These are phyloP conservation scores for Rafetus swinhoei DNA, from an alignment of 2,113 vertebrate species.

Conservation along the genomic window DNA sequence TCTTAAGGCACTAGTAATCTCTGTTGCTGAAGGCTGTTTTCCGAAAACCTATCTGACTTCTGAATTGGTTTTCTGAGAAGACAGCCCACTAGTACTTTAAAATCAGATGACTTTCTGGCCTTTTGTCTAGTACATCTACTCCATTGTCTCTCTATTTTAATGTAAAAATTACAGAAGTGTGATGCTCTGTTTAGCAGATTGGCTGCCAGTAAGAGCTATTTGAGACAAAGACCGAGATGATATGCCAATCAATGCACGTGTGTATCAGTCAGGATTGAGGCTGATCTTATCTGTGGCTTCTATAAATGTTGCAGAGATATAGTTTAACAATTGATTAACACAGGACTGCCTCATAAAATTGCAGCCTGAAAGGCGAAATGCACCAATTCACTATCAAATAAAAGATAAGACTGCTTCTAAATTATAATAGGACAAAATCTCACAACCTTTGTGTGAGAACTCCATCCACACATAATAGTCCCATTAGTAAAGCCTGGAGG, in stretches of 20 bases:
- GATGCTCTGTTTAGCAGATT: conserved; percentile 19
- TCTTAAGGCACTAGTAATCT: conserved; percentile 22
- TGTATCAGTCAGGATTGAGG: conserved; percentile 4
- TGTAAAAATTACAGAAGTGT: not conserved
- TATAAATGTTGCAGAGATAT: conserved; percentile 37
- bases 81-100: conserved; percentile 22
- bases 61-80: conserved; percentile 52
- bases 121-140: conserved; percentile 19
- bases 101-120: conserved; percentile 32
- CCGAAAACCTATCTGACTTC: conserved; percentile 48
- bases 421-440: not conserved
- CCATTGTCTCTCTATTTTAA: conserved; percentile 47
- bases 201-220: not conserved
- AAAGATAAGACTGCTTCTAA: conserved; percentile 41
- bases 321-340: conserved; percentile 46
- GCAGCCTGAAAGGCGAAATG: conserved; percentile 18
- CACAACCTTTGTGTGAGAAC: not conserved
- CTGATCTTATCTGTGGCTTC: not conserved
- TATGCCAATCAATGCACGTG: conserved; percentile 10
- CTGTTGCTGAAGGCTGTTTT: conserved; percentile 34
- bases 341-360: conserved; percentile 45
- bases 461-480: not conserved
- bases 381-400: not conserved
- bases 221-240: conserved; percentile 8
- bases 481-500: not conserved